A percentile compares a stretch with the other conserved stretches of the same genome.
phyloP scores from a whole-genome alignment of 2,888 invertebrate species.

The Rhopalosiphum nymphaeae region DNA sequence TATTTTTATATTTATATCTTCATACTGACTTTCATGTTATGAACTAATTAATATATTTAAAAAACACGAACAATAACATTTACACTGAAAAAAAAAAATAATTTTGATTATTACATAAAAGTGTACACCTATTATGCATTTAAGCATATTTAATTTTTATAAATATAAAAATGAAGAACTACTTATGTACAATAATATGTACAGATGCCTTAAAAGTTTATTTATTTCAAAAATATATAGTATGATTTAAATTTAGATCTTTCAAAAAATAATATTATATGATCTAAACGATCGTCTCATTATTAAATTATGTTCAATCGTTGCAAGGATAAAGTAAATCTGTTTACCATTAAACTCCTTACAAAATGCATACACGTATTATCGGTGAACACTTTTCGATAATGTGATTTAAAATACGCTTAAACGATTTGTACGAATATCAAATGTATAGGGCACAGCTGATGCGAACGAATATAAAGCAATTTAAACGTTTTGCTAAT shows the following conservation, averaged over 20 bases:
- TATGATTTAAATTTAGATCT: background rate
- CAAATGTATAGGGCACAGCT: background rate
- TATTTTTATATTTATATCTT: no score
- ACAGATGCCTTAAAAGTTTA: background rate
- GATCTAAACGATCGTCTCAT: background rate
- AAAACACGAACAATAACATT: no score
- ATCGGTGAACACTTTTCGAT: background rate
- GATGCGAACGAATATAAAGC: background rate
- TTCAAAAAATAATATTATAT: background rate
- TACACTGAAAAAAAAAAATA: background rate
- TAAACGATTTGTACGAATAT: background rate
- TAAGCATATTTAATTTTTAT: background rate
- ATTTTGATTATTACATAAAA: background rate
- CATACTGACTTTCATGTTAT: no score
- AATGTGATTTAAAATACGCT: background rate
- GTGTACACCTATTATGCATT: background rate
- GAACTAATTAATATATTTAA: no score
- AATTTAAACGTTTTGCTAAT: slow-evolving; percentile 37
- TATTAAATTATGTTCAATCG: background rate
- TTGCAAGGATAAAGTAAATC: background rate
- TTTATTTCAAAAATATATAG: background rate
- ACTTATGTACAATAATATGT: background rate
- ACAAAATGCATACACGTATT: background rate
- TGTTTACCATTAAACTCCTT: background rate
- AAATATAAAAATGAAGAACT: background rate